Conservation (phyloP, 2,797 vertebrate genomes). For the Xiphorhynchus erythropygius region DNA sequence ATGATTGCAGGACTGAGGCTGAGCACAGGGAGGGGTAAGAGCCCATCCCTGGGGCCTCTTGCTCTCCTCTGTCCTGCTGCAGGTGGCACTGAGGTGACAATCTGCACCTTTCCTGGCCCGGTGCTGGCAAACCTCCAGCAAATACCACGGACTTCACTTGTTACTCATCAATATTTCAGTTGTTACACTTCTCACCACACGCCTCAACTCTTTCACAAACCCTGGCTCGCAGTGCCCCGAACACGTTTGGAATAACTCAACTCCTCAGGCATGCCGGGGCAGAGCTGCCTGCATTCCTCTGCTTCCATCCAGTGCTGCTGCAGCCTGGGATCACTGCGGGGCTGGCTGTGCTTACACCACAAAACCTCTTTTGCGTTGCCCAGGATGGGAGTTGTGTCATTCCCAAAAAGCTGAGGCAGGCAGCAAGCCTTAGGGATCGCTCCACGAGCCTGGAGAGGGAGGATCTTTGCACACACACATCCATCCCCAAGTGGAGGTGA, state of each 20-base stretch:
- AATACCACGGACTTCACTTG: background rate
- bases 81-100: accelerated
- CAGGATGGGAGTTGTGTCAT: background rate
- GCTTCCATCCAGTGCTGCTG: background rate
- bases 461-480: background rate
- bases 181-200: background rate
- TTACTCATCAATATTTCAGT: background rate
- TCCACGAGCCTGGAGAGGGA: background rate
- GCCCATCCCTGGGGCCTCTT: accelerated
- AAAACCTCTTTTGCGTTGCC: background rate
- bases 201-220: background rate
- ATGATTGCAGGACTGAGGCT: background rate
- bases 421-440: accelerated
- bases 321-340: background rate
- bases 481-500: background rate
- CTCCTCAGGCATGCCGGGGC: background rate
- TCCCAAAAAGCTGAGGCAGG: background rate
- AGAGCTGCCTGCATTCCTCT: background rate
- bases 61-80: background rate
- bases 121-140: background rate
- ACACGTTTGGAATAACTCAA: background rate
- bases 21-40: background rate
- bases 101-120: background rate
- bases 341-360: background rate
- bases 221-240: background rate